Evolutionary conservation across 2,113 vertebrate genomes (phyloP).

Genomic region (Silurus glanis): DNA sequence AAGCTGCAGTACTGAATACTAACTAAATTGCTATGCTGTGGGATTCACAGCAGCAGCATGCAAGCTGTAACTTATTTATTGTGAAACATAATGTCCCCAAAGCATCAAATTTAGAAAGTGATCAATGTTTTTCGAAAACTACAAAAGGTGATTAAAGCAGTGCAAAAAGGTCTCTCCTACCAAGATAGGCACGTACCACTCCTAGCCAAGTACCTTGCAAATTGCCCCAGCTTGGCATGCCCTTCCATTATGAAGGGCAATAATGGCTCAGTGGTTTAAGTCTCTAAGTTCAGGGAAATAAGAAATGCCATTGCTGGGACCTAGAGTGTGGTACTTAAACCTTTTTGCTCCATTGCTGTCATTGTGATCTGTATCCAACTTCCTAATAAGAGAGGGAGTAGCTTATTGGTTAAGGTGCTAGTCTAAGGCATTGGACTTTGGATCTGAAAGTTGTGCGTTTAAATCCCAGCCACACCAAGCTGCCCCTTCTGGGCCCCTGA

Average conservation of each 20-base stretch:
- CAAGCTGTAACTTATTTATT: not conserved
- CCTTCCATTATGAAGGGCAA: not conserved
- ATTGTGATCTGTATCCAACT: not conserved
- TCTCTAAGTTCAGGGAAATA: not conserved
- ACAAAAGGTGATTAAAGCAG: not conserved
- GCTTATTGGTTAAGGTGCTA: too few species aligned
- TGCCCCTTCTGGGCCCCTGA: too few species aligned
- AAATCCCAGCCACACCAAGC: too few species aligned
- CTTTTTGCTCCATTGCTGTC: not conserved
- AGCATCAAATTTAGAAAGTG: constrained; percentile 24
- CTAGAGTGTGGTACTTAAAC: not conserved
- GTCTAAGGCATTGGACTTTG: too few species aligned
- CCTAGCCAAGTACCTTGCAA: not conserved
- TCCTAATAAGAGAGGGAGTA: not conserved
- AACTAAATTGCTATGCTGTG: not conserved
- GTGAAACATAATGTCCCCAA: constrained; percentile 28
- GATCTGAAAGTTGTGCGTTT: too few species aligned
- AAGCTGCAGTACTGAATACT: constrained; percentile 5
- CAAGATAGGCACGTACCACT: not conserved
- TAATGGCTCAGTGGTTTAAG: not conserved
- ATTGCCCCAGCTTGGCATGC: not conserved
- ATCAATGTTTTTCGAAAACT: constrained; percentile 10
- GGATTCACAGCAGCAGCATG: constrained; percentile 12
- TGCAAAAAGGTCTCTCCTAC: not conserved
- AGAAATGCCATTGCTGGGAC: not conserved